Evolutionary conservation across 2,888 invertebrate species (phyloP).

Genomic region (Rutpela maculata): DNA sequence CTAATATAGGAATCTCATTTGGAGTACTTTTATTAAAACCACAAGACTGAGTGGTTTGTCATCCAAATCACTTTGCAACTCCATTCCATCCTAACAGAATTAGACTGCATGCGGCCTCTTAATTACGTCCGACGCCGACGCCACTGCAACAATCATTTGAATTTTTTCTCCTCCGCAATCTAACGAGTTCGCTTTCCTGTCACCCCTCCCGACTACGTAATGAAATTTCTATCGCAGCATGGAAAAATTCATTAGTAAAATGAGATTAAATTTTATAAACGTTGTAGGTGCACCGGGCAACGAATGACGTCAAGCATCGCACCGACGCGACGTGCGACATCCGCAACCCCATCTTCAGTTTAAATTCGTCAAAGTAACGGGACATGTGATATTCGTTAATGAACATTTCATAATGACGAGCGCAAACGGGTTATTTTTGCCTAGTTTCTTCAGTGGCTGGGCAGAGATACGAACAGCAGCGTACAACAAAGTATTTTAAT

Average conservation of each 20-base stretch:
- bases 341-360: not conserved
- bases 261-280: slow-evolving; percentile 23
- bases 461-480: too few species aligned
- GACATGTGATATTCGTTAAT: slow-evolving; percentile 5
- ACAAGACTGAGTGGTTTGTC: not conserved
- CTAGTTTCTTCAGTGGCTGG: too few species aligned
- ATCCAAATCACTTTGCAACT: not conserved
- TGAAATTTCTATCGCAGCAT: slow-evolving; percentile 37
- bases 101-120: slow-evolving; percentile 25
- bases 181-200: slow-evolving; percentile 8
- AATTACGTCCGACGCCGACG: slow-evolving; percentile 32
- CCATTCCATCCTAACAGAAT: slow-evolving; percentile 17
- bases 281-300: not conserved
- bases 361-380: slow-evolving; percentile 9
- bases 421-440: too few species aligned
- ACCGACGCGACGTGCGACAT: too few species aligned
- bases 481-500: too few species aligned
- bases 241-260: slow-evolving; percentile 35
- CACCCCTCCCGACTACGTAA: slow-evolving; percentile 11
- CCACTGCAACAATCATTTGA: slow-evolving; percentile 4
- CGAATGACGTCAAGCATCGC: slow-evolving; percentile 3
- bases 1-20: too few species aligned
- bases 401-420: not conserved
- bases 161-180: not conserved
- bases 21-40: not conserved